phyloP scores from a whole-genome alignment of 2,113 vertebrate species.

The Ophthalmolycus amberensis region DNA sequence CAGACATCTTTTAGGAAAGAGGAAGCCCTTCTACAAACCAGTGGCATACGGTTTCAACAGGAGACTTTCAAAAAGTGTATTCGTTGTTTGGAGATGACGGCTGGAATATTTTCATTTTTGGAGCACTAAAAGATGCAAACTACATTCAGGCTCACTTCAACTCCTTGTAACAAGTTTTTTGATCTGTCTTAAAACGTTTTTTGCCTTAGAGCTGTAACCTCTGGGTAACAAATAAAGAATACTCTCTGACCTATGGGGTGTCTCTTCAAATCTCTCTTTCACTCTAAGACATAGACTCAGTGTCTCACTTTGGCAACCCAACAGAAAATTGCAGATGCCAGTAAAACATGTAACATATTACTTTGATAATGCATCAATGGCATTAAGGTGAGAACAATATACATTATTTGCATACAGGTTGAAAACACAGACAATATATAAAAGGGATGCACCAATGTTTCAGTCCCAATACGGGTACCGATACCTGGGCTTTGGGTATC shows the following conservation, averaged over 20 bases:
- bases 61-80: background rate
- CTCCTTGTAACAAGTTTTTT: background rate
- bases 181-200: background rate
- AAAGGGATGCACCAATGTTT: background rate
- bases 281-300: background rate
- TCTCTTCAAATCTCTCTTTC: background rate
- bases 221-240: constrained; percentile 8
- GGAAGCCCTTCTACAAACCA: background rate
- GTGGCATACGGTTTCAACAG: background rate
- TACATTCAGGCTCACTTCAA: constrained; percentile 28
- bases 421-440: constrained; percentile 20
- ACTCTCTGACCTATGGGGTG: background rate
- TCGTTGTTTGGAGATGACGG: background rate
- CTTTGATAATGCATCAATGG: constrained; percentile 18
- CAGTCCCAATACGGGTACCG: background rate
- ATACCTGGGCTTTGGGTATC: background rate
- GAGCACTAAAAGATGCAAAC: constrained; percentile 26
- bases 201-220: background rate
- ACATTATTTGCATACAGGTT: constrained; percentile 59
- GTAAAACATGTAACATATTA: constrained; percentile 35
- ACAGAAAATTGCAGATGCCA: constrained; percentile 22
- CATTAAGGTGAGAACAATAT: constrained; percentile 29
- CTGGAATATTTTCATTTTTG: background rate
- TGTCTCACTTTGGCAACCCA: constrained; percentile 26
- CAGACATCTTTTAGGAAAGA: constrained; percentile 12